Evolutionary conservation across 1,140 invertebrate genomes (phyloP).

Genomic region (Parasteatoda tepidariorum): DNA sequence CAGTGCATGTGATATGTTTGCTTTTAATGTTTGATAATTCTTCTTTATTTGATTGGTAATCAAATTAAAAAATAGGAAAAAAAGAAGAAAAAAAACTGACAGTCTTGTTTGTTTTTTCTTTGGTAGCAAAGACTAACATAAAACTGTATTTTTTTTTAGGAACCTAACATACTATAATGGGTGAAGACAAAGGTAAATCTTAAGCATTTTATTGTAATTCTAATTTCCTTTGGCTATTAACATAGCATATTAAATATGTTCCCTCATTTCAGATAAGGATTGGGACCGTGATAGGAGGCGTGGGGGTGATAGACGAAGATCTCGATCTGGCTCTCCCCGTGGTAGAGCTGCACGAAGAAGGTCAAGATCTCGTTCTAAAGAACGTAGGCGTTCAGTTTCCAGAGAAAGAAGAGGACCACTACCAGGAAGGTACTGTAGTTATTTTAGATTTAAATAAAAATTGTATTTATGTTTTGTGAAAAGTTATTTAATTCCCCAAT

Average conservation of each 20-base stretch:
- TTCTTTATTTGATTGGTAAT: too few species aligned
- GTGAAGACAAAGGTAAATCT: slow-evolving; percentile 39
- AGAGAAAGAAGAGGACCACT: slow-evolving; percentile 24
- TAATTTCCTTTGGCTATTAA: not conserved
- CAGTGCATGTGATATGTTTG: too few species aligned
- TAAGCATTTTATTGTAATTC: not conserved
- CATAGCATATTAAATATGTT: not conserved
- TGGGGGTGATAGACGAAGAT: slow-evolving; percentile 70
- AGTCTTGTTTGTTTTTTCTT: not conserved
- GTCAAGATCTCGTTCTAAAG: slow-evolving; percentile 73
- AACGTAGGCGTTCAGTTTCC: slow-evolving; percentile 60
- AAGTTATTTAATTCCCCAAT: too few species aligned
- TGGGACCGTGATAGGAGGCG: slow-evolving; percentile 67
- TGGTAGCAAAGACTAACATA: not conserved
- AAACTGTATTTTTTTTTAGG: not conserved
- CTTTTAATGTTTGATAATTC: too few species aligned
- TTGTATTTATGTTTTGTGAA: too few species aligned
- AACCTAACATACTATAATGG: slow-evolving; percentile 1
- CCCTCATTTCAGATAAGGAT: slow-evolving; percentile 69
- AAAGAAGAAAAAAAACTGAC: too few species aligned
- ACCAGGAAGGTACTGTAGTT: slow-evolving; percentile 29
- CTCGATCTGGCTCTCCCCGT: slow-evolving; percentile 78
- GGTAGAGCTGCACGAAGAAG: slow-evolving; percentile 73
- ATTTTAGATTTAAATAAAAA: too few species aligned
- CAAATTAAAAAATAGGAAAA: too few species aligned